Percentiles rank a stretch among this genome's conserved stretches.
phyloP scores from a whole-genome alignment of 2,113 vertebrate species.

The Cyanocitta stelleri region DNA sequence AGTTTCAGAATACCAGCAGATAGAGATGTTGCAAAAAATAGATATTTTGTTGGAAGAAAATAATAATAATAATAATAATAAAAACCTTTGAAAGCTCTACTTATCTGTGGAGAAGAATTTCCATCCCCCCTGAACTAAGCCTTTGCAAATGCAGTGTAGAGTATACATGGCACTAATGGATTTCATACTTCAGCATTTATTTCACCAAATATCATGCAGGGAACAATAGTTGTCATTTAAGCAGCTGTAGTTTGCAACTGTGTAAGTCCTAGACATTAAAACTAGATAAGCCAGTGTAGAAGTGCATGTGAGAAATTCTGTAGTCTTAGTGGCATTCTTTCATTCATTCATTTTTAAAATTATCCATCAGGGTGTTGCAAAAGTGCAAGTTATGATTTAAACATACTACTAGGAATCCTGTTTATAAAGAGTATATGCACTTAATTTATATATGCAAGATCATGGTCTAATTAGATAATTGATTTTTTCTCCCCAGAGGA shows the following conservation, averaged over 20 bases:
- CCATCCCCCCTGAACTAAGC: not conserved
- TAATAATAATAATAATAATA: not conserved
- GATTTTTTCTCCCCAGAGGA: not conserved
- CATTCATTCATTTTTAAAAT: conserved; percentile 64
- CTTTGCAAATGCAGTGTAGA: not conserved
- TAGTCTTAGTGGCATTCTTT: conserved; percentile 16
- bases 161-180: conserved; percentile 1
- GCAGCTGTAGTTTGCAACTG: not conserved
- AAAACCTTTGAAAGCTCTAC: not conserved
- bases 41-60: not conserved
- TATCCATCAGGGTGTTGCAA: not conserved
- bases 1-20: conserved; percentile 32
- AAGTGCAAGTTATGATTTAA: conserved; percentile 24
- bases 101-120: not conserved
- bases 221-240: conserved; percentile 17
- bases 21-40: not conserved
- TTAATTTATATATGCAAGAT: conserved; percentile 48
- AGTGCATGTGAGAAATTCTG: not conserved
- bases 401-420: not conserved
- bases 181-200: not conserved
- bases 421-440: conserved; percentile 42
- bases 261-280: conserved; percentile 14
- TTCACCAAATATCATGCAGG: not conserved
- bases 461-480: conserved; percentile 26
- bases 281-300: not conserved